Percentiles rank a stretch among this genome's conserved stretches.
phyloP scores from a whole-genome alignment of 2,888 invertebrate genomes.

The Stenolophus ochropezus region DNA sequence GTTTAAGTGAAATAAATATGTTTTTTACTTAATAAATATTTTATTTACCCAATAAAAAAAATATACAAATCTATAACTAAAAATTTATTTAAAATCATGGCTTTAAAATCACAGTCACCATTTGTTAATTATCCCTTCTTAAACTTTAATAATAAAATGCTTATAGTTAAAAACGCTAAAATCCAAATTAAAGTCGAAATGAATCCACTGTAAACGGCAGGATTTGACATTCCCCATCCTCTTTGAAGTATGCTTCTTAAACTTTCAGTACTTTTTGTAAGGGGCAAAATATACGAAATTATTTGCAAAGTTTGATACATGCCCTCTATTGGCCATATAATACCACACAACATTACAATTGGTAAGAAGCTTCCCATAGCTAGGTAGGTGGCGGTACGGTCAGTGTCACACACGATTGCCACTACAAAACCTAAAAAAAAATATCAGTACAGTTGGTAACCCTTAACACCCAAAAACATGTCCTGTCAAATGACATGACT shows the following conservation, averaged over 20 bases:
- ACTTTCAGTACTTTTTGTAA: conserved; percentile 92
- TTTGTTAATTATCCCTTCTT: conserved; percentile 81
- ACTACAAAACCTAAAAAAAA: conserved; percentile 84
- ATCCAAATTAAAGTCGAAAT: conserved; percentile 88
- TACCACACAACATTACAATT: conserved; percentile 90
- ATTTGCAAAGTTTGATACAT: conserved; percentile 83
- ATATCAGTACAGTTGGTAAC: neutral
- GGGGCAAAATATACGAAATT: conserved; percentile 75
- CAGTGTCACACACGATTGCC: conserved; percentile 86
- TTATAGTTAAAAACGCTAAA: conserved; percentile 81
- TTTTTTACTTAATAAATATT: too few species aligned
- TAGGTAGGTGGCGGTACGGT: conserved; percentile 89
- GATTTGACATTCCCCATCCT: conserved; percentile 85
- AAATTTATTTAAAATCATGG: too few species aligned
- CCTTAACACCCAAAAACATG: neutral
- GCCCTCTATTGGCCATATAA: conserved; percentile 96
- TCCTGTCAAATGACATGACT: too few species aligned
- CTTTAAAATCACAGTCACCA: neutral
- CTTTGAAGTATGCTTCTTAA: conserved; percentile 88
- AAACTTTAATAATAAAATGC: conserved; percentile 86
- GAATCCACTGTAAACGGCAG: conserved; percentile 88
- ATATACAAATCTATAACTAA: too few species aligned
- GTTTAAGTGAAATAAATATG: too few species aligned
- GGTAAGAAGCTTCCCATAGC: conserved; percentile 91
- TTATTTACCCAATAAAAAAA: too few species aligned